Conservation (phyloP, 2,797 vertebrate genomes). For the Hypotaenidia philippensis region DNA sequence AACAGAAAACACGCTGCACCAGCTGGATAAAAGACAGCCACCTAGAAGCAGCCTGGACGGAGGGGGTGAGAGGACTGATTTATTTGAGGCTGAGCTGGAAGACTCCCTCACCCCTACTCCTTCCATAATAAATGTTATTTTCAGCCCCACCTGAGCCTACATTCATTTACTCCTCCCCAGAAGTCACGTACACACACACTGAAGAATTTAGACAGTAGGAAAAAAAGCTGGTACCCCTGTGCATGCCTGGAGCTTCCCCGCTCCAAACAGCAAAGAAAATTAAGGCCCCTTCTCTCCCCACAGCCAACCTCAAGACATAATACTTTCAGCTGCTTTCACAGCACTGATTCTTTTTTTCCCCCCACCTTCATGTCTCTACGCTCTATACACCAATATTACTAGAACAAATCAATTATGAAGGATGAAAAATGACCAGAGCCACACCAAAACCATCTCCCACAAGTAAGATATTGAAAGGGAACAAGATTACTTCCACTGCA, state of each 20-base stretch:
- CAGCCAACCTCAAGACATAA: neutral
- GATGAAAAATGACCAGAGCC: conserved; percentile 40
- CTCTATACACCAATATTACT: conserved; percentile 2
- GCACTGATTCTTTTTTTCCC: neutral
- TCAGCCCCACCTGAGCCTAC: conserved; percentile 57
- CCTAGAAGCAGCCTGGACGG: conserved; percentile 38
- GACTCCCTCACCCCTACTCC: conserved; percentile 17
- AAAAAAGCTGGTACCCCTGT: neutral
- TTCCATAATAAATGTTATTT: conserved; percentile 58
- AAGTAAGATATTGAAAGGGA: neutral
- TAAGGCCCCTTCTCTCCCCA: neutral
- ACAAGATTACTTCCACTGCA: neutral
- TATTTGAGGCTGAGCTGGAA: conserved; percentile 35
- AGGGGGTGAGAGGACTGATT: conserved; percentile 24
- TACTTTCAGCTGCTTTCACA: neutral
- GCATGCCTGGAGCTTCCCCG: neutral
- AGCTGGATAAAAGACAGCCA: conserved; percentile 61
- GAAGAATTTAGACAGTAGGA: conserved; percentile 3
- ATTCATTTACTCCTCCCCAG: conserved; percentile 21
- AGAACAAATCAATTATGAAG: conserved; percentile 53
- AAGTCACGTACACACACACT: neutral
- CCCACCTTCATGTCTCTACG: neutral
- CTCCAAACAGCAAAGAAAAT: neutral
- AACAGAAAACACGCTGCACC: conserved; percentile 43
- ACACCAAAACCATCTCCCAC: conserved; percentile 18